Evolutionary conservation across 1,140 invertebrate species (phyloP).

Genomic region (Drosophila ogumai): DNA sequence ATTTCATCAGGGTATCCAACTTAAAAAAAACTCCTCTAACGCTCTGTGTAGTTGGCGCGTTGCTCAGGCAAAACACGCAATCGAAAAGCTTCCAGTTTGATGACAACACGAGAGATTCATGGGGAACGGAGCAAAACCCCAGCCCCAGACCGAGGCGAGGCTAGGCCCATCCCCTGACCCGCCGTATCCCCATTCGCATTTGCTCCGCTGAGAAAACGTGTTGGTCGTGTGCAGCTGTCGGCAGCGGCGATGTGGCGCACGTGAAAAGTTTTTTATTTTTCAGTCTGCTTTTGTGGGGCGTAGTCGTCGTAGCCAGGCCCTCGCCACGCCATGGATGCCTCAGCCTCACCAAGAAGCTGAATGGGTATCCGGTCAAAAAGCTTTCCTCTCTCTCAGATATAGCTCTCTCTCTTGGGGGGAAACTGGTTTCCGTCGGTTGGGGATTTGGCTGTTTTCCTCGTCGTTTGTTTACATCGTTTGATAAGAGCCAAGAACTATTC

Average conservation of each 20-base stretch:
- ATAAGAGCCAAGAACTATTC: conserved; percentile 52
- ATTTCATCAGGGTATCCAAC: conserved; percentile 28
- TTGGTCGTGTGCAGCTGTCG: conserved; percentile 69
- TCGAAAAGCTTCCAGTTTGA: conserved; percentile 31
- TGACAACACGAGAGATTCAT: conserved; percentile 37
- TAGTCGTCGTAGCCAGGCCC: conserved; percentile 51
- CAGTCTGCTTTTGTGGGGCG: conserved; percentile 35
- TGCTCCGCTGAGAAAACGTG: conserved; percentile 62
- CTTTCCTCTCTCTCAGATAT: conserved; percentile 6
- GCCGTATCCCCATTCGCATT: conserved; percentile 7
- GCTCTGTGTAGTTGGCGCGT: conserved; percentile 16
- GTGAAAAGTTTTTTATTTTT: conserved; percentile 51
- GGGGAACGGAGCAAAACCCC: conserved; percentile 5
- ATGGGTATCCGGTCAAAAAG: conserved; percentile 41
- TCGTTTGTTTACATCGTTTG: conserved; percentile 75
- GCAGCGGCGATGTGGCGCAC: conserved; percentile 44
- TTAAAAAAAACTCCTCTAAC: conserved; percentile 30
- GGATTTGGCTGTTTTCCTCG: conserved; percentile 61
- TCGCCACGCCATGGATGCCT: conserved; percentile 26
- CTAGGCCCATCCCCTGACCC: conserved; percentile 3
- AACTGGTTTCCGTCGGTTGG: conserved; percentile 68
- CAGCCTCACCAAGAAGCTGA: conserved; percentile 21
- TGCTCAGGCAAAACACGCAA: conserved; percentile 20
- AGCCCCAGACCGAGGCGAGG: conserved; percentile 4
- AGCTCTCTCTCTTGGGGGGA: conserved; percentile 4